Evolutionary conservation across 2,888 invertebrate genomes (phyloP), one percentile per base, ranked within the genome.

Genomic region (Plemyria rubiginata): DNA sequence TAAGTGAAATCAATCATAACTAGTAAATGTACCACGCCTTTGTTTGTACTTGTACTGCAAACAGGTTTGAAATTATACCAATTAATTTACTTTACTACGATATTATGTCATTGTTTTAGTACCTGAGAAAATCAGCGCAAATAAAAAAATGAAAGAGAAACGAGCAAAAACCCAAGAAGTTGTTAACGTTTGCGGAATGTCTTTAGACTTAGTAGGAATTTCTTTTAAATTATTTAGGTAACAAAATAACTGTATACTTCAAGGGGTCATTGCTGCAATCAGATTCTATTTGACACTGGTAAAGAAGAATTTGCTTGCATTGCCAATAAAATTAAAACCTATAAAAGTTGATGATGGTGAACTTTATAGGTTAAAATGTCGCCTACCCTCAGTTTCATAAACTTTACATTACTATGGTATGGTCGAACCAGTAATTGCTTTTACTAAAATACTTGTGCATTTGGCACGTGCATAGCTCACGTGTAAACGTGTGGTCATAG

Each of bases 401-500:
- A 46, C 38, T 16, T 32, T 38, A 53, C 38, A 49, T 43, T 36
- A 45, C 43, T 53, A 43, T 38, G 16, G 8, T 29, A 32, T 50
- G 29, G 54, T 40, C 38, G 43, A 41, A 16, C 43, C 43, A 45
- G 53, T 29, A 60, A 65, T 57, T 57, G 54, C 50, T 41, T 49
- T 54, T 45, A 53, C 36, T 46, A 46, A 55, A 51, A 53, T 54
- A 50, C 59, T 63, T 29, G 12, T 13, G n/a, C 51, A 56, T 36
- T 46, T 43, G 50, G 54, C 68, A 70, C 70, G 67, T 70, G 70
- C 45, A 16, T 11, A 28, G 11, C 45, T 59, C 70, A 70, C 70
- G 68, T 70, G 70, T 16, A 43, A 22, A 36, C 40, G 38, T 53
- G n/a, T 40, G 29, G 0, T 32, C 15, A 15, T 43, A 52, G 38